Base-by-base conservation (phyloP, 2,888 invertebrate species). In the Archips xylosteana region DNA sequence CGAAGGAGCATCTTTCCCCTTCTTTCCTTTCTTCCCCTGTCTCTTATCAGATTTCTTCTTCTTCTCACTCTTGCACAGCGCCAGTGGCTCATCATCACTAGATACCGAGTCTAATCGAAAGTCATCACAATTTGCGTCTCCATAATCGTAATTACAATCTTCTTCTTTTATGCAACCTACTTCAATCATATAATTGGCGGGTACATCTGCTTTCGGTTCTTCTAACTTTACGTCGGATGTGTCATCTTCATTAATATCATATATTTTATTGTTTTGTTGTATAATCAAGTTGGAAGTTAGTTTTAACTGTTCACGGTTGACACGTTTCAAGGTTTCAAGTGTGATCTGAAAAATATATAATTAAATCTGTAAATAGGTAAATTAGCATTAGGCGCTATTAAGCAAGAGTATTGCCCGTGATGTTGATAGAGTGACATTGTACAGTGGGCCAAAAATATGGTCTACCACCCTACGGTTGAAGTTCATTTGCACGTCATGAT, bases 41-140 rank as follows among this genome's bases (percentile, higher is more conserved):
- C 76, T 87, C 62, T 74, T 74, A 12, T 51, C 83, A 63, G 82
- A 82, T 75, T 74, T 75, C 60, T 82, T 85, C 71, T 84, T 86
- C 75, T 87, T 85, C 39, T 78, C 78, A 23, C 72, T 85, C 71
- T 90, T 90, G 72, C 87, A 89, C 8, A 87, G 47, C 0, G 89
- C 87, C 0, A 92, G 75, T 0, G 92, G 92, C 73, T 91, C 90
- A 78, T 92, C 90, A 77, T 87, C 89, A 79, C 87, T 89, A 0
- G 85, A 85, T 12, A 81, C 57, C 2, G 72, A 74, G 6, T 75
- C 71, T 34, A 78, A 63, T 10, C 69, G 72, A 5, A 78, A 59
- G 12, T 85, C 86, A 73, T 81, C 79, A 51, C 49, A 32, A 51
- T 51, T 51, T 4, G 32, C 10, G 32, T 65, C 65, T n/a, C 8